Conservation (phyloP, 2,888 invertebrate genomes). For the Caenorhabditis panamensis region DNA sequence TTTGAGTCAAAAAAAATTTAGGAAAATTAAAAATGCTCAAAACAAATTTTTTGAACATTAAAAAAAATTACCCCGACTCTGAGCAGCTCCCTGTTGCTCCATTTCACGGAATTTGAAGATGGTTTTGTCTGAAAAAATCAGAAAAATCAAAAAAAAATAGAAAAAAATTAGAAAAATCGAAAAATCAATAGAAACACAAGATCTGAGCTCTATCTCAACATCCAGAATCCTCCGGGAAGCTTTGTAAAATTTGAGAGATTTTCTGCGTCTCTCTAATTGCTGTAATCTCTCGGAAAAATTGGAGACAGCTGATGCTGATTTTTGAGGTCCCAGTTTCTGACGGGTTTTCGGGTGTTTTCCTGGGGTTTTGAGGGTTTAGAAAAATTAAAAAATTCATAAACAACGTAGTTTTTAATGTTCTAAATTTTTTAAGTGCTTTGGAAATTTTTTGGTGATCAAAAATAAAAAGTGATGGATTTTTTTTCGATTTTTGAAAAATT, state of each 20-base stretch:
- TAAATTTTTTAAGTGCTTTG: no score
- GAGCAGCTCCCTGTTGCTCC: constrained; percentile 65
- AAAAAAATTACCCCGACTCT: constrained; percentile 40
- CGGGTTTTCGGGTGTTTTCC: no score
- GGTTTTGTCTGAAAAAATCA: constrained; percentile 42
- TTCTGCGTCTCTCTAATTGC: constrained; percentile 15
- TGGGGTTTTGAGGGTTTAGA: no score
- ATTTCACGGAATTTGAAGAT: constrained; percentile 71
- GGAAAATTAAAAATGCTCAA: no score
- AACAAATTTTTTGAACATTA: not conserved
- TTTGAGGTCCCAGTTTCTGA: constrained; percentile 1
- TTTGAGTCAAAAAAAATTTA: not conserved
- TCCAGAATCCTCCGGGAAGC: not conserved
- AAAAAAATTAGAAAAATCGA: no score
- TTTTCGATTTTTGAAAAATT: no score
- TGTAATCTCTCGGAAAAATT: not conserved
- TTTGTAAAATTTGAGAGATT: constrained; percentile 20
- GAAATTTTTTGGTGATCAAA: no score
- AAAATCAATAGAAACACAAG: no score
- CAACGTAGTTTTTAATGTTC: no score
- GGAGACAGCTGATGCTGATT: constrained; percentile 45
- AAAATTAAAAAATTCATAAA: no score
- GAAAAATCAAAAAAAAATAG: not conserved
- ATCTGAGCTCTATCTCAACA: no score
- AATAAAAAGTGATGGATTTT: no score